A percentile compares a stretch with the other conserved stretches of the same genome.
Evolutionary conservation across 2,113 vertebrate genomes (phyloP).

Genomic region (Arizona elegans): DNA sequence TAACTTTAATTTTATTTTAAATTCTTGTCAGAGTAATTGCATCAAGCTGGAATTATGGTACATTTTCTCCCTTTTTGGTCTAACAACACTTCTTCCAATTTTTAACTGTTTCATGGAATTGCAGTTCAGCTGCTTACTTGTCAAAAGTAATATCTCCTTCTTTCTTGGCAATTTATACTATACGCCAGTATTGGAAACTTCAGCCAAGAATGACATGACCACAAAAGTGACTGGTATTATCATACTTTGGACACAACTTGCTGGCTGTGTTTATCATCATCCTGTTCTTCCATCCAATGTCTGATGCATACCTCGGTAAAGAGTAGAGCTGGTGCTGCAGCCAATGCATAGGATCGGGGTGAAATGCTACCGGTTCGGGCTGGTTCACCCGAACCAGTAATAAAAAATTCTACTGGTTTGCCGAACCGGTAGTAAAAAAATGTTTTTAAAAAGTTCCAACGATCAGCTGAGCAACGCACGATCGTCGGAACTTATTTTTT

Average conservation of each 20-base stretch:
- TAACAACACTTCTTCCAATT: constrained; percentile 47
- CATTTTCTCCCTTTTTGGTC: constrained; percentile 57
- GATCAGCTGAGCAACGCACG: too few species aligned
- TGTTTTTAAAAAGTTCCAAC: too few species aligned
- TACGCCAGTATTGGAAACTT: background rate
- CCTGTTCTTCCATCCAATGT: background rate
- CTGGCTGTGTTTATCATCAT: background rate
- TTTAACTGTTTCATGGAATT: constrained; percentile 65
- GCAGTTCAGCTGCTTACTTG: constrained; percentile 8
- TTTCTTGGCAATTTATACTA: background rate
- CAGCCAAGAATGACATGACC: background rate
- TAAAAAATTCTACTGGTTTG: too few species aligned
- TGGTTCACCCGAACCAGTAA: too few species aligned
- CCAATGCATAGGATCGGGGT: too few species aligned
- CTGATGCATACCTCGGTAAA: background rate
- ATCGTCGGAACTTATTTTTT: too few species aligned
- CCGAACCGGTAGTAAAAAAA: too few species aligned
- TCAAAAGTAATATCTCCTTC: constrained; percentile 24
- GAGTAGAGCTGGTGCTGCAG: background rate
- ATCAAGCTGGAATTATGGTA: constrained; percentile 75
- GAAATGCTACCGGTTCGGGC: too few species aligned
- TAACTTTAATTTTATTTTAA: constrained; percentile 83
- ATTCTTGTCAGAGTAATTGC: constrained; percentile 78
- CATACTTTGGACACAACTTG: background rate
- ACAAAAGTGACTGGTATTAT: constrained; percentile 4